phyloP scores from a whole-genome alignment of 2,113 vertebrate species.

The Ivindomyrus marchei region DNA sequence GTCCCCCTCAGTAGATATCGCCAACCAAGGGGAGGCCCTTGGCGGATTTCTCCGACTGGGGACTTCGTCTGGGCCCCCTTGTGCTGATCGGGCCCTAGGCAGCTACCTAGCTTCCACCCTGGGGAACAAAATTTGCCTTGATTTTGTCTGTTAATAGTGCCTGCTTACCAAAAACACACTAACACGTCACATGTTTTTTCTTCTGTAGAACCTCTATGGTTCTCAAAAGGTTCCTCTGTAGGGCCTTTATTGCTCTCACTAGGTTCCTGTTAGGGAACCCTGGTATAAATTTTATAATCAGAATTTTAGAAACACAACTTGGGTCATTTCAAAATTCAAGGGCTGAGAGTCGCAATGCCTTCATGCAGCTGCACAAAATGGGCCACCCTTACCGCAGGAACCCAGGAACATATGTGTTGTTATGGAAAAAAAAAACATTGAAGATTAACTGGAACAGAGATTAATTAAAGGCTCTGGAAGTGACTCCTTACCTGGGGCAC shows the following conservation, averaged over 20 bases:
- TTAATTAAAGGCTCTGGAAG: not conserved
- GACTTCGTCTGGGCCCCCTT: not conserved
- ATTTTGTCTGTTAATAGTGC: not conserved
- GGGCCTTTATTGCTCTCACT: not conserved
- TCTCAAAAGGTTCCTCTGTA: not conserved
- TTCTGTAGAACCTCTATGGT: not conserved
- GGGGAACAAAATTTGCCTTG: not conserved
- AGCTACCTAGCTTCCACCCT: not conserved
- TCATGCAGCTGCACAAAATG: not conserved
- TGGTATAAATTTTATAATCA: not conserved
- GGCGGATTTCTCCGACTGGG: not conserved
- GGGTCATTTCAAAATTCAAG: not conserved
- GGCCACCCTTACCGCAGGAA: not conserved
- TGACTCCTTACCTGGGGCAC: constrained; percentile 77
- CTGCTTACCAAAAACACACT: not conserved
- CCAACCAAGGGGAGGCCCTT: not conserved
- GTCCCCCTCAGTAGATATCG: not conserved
- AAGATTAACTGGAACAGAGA: not conserved
- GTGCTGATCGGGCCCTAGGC: not conserved
- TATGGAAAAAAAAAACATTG: not conserved
- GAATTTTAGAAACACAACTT: not conserved
- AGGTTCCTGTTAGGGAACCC: not conserved
- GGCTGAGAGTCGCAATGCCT: not conserved
- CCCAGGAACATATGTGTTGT: not conserved
- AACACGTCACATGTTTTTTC: not conserved